Conservation (phyloP, 2,888 invertebrate species). For the Abrostola triplasia region DNA sequence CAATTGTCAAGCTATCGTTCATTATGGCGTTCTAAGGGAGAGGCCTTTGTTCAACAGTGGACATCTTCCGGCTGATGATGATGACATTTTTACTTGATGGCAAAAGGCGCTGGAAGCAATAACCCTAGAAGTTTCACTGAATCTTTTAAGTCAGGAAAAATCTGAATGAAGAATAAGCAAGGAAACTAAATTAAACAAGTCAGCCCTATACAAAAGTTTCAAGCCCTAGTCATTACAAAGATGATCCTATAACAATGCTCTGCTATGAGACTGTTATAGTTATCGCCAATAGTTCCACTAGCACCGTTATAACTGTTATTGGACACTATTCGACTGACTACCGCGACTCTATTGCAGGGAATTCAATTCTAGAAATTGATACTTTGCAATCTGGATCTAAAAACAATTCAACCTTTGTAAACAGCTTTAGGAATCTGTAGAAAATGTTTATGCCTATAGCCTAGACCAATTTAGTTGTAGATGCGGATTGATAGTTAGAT, state of each 20-base stretch:
- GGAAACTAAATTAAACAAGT: neutral
- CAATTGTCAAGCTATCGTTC: too few species aligned
- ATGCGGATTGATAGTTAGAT: too few species aligned
- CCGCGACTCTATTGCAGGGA: slow-evolving; percentile 12
- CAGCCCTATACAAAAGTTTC: slow-evolving; percentile 12
- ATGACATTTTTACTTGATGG: too few species aligned
- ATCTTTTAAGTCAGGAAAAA: too few species aligned
- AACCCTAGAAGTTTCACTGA: too few species aligned
- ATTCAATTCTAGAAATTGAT: slow-evolving; percentile 36
- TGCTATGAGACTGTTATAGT: slow-evolving; percentile 38
- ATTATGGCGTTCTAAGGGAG: too few species aligned
- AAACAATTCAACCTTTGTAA: slow-evolving; percentile 11
- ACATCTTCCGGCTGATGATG: too few species aligned
- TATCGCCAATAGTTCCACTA: slow-evolving; percentile 33
- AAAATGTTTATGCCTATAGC: too few species aligned
- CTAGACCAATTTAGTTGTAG: too few species aligned
- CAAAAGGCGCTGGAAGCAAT: too few species aligned
- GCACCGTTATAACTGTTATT: slow-evolving; percentile 32
- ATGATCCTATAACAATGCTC: slow-evolving; percentile 20
- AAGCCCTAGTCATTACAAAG: slow-evolving; percentile 36
- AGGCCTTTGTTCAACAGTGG: too few species aligned
- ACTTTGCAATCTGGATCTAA: slow-evolving; percentile 23
- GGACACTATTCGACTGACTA: slow-evolving; percentile 19
- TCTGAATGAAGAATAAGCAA: neutral
- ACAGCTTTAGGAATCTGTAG: too few species aligned